Base-by-base conservation (phyloP, 2,797 vertebrate genomes). In the Eurystomus glaucurus region DNA sequence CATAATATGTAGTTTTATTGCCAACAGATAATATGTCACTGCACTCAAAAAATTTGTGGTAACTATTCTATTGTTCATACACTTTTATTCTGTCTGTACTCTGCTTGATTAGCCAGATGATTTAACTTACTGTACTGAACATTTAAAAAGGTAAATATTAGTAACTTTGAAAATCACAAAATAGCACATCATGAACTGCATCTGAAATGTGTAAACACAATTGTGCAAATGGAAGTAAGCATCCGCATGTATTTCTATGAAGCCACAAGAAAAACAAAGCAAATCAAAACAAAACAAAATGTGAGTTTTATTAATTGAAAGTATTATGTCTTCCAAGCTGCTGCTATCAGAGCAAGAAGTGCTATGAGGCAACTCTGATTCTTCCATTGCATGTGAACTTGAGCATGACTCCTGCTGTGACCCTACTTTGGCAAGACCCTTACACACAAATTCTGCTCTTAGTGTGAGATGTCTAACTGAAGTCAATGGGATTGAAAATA, bases 1-100 rank as follows among this genome's bases (percentile, higher is more conserved):
- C 61, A 90, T 94, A 94, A 95, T 78, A 84, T 48, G 43, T 51
- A 93, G 81, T 62, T 95, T 91, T 94, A 87, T 85, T 93, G 83
- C 33, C 68, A 89, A 55, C 69, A 92, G 92, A 77, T 84, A 90
- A 69, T 90, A 64, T 94, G 80, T 92, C 88, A 93, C 69, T 69
- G 48, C 43, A 51, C 51, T 93, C 46, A 82, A 79, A 93, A 94
- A 74, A 29, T 0, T 52, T 79, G 46, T 81, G 85, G 51, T 46
- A 90, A 66, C 45, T 77, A 5, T 86, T 86, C 62, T 58, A 60
- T 86, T 81, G 54, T 88, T 95, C 77, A 1, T 41, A 50, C 26
- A 51, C 29, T 85, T 85, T 37, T 70, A 31, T 65, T 69, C 61
- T 82, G 8, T 41, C 65, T 93, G 37, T 77, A 11, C 1, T 0